phyloP scores from a whole-genome alignment of 1,140 invertebrate species.

The Helicoverpa armigera region DNA sequence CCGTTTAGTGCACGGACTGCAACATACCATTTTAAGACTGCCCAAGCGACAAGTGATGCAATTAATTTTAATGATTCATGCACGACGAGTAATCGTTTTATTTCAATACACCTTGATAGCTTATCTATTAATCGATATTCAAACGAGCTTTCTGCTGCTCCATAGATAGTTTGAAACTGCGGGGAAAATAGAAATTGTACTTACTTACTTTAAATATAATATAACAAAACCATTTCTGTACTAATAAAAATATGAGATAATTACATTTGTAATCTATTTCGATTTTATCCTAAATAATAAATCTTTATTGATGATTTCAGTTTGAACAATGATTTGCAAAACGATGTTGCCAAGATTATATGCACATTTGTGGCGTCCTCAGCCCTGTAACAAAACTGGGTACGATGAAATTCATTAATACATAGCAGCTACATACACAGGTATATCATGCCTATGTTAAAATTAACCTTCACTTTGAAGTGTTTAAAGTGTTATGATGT shows the following conservation, averaged over 20 bases:
- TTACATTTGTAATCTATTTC: too few species aligned
- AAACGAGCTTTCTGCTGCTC: not conserved
- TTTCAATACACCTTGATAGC: constrained; percentile 24
- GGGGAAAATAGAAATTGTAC: not conserved
- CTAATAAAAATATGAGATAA: too few species aligned
- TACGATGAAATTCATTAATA: not conserved
- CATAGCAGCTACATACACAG: too few species aligned
- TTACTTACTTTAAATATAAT: too few species aligned
- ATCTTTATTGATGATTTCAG: too few species aligned
- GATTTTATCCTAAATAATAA: too few species aligned
- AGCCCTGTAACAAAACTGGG: not conserved
- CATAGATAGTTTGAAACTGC: not conserved
- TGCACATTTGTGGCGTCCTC: not conserved
- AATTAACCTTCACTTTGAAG: too few species aligned
- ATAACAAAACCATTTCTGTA: too few species aligned
- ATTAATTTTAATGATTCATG: constrained; percentile 48
- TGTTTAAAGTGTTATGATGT: too few species aligned
- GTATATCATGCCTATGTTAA: too few species aligned
- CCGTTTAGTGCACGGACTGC: constrained; percentile 32
- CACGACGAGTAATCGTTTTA: constrained; percentile 24
- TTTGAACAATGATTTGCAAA: not conserved
- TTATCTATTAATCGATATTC: constrained; percentile 24
- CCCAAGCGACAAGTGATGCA: constrained; percentile 38
- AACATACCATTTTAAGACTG: constrained; percentile 40
- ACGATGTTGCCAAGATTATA: not conserved